Percentiles rank a stretch among this genome's conserved stretches.
Evolutionary conservation across 2,113 vertebrate species (phyloP).

Genomic region (Anser brachyrhynchus): DNA sequence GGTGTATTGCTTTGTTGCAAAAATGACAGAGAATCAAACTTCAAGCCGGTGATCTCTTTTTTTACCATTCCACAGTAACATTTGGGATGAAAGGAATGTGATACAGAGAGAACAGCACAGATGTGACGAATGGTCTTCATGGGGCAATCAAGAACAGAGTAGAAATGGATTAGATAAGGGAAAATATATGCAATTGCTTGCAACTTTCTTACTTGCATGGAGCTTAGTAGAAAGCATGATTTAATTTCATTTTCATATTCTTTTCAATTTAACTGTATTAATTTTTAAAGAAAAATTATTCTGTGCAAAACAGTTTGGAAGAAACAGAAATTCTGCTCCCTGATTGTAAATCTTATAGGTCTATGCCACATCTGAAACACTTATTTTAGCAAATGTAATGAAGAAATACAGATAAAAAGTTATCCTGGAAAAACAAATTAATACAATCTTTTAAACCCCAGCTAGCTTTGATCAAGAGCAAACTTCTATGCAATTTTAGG

Average conservation of each 20-base stretch:
- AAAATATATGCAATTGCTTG: neutral
- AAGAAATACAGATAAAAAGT: neutral
- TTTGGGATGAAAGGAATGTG: slow-evolving; percentile 16
- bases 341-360: neutral
- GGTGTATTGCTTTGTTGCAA: neutral
- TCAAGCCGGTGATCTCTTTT: neutral
- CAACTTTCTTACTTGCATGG: neutral
- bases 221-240: neutral
- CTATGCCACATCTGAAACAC: neutral
- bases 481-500: neutral
- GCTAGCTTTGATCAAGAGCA: neutral
- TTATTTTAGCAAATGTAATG: neutral
- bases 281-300: neutral
- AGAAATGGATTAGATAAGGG: neutral
- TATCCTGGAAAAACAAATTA: neutral
- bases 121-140: neutral
- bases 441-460: neutral
- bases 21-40: slow-evolving; percentile 26
- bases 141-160: neutral
- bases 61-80: neutral
- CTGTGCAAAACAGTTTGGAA: neutral
- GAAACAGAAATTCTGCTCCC: neutral
- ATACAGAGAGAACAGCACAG: neutral
- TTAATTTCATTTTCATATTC: neutral
- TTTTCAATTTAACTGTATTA: neutral